Base-by-base conservation (phyloP, 2,113 vertebrate genomes). In the Xenopus borealis region DNA sequence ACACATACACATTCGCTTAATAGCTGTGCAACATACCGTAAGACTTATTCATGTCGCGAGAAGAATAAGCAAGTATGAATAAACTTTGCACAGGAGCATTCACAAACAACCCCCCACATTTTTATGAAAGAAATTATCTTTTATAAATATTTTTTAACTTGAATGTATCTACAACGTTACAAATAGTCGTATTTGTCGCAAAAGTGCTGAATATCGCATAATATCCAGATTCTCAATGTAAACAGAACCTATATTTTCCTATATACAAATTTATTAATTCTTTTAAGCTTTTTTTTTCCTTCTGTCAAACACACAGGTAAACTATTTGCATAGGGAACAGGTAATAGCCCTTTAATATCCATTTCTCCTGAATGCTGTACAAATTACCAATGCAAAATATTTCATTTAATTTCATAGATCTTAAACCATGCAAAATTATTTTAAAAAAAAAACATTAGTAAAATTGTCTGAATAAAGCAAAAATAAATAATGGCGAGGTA, bases 311-410 rank as follows among this genome's bases (percentile, higher is more conserved):
- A 90, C 88, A 92, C 87, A 90, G 85, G 88, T 89, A 91, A 92
- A 89, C 88, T 89, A 91, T 89, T 93, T 92, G 92, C 92, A 93
- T 93, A 93, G 91, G 90, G 92, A 93, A 86, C 88, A 90, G 87
- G 85, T 86, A 90, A 91, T 93, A 93, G 92, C 92, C 92, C 92
- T 93, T 40, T 93, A 87, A 84, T 87, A 87, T 90, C 79, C 66
- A 78, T 85, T 73, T 88, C 86, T 92, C 91, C 92, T 93, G 91
- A 92, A 90, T 90, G 88, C 89, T 89, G 83, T 92, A 88, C 85
- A 91, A 90, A 85, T 89, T 91, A 93, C 86, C 90, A 92, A 91
- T 91, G 82, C 84, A 91, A 88, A 88, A 82, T 83, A 85, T 81
- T 78, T 85, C 88, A 87, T 88, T 87, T 83, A 79, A 87, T 16